Base-by-base conservation (phyloP, 1,140 invertebrate genomes). In the Hyphantria cunea region DNA sequence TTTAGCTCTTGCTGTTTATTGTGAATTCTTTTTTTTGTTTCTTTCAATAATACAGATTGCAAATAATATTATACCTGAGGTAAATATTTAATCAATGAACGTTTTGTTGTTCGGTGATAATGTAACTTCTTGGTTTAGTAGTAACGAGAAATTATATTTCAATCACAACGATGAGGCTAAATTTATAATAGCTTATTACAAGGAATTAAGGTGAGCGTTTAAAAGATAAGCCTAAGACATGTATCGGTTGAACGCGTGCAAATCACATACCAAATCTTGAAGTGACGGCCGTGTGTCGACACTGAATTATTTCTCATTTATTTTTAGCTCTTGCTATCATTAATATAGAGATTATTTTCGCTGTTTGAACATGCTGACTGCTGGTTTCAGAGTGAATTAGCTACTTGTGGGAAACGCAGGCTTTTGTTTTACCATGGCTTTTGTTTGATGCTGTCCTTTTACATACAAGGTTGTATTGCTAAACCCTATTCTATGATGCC, bases 401-500 rank as follows among this genome's bases (percentile, higher is more conserved):
- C 59, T 58, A 63, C 58, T 64, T 74, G 66, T 74, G 75, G 68
- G 75, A 77, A 74, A 74, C 31, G 52, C 33, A 50, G 34, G 56
- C 67, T 63, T 71, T 70, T 71, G 71, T 74, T 68, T 54, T 42
- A 37, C 44, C 39, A 47, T 68, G 66, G 54, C 64, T 60, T 60
- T 62, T 70, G 53, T 72, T 70, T 55, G 47, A 45, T 32, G 44
- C 44, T 37, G 55, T 49, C 25, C 60, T 68, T 48, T 60, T 37
- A 42, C 68, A 53, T 50, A 56, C 74, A 74, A 77, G 69, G 72
- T 64, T 61, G 48, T 66, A 13, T 71, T 74, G 56, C 64, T 39
- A 67, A 59, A 70, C 47, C 44, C 51, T 62, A 15, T 39, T 31
- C 34, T n/a, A n/a, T 51, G 56, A 33, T 51, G 56, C 44, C 10